Percentiles rank a stretch among this genome's conserved stretches.
These are phyloP conservation scores for Chlamydotis undulata DNA, from an alignment of 2,113 vertebrate genomes.

Conservation along the genomic window DNA sequence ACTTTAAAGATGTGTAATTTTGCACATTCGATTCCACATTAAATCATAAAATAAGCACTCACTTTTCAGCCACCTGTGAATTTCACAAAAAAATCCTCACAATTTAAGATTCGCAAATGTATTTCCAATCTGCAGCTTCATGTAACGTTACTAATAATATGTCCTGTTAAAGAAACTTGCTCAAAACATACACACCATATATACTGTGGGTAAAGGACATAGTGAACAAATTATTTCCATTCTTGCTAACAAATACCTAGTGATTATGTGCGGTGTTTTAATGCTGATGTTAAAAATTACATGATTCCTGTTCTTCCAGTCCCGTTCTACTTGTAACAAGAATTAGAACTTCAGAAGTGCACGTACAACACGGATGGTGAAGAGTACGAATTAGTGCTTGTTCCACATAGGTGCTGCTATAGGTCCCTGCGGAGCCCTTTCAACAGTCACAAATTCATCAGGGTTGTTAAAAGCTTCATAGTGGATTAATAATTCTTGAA, in stretches of 20 bases:
- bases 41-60: constrained; percentile 16
- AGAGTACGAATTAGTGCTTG: constrained; percentile 82
- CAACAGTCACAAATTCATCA: constrained; percentile 92
- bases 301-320: background rate
- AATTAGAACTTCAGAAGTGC: background rate
- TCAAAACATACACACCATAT: constrained; percentile 50
- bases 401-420: constrained; percentile 92
- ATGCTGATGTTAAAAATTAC: constrained; percentile 36
- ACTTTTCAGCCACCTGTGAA: constrained; percentile 13
- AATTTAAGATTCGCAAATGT: constrained; percentile 12
- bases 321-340: background rate
- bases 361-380: background rate
- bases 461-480: constrained; percentile 90
- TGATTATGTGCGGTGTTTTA: constrained; percentile 30
- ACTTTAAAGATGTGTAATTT: background rate
- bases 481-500: constrained; percentile 90
- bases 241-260: constrained; percentile 13
- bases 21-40: constrained; percentile 31
- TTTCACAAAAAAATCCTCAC: constrained; percentile 29
- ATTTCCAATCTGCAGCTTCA: constrained; percentile 24
- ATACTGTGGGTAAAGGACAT: constrained; percentile 11
- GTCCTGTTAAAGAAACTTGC: constrained; percentile 33
- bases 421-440: constrained; percentile 88
- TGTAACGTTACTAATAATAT: constrained; percentile 41
- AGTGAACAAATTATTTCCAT: constrained; percentile 30